A percentile compares a stretch with the other conserved stretches of the same genome.
phyloP scores from a whole-genome alignment of 2,888 invertebrate species.

The Notocelia uddmanniana region DNA sequence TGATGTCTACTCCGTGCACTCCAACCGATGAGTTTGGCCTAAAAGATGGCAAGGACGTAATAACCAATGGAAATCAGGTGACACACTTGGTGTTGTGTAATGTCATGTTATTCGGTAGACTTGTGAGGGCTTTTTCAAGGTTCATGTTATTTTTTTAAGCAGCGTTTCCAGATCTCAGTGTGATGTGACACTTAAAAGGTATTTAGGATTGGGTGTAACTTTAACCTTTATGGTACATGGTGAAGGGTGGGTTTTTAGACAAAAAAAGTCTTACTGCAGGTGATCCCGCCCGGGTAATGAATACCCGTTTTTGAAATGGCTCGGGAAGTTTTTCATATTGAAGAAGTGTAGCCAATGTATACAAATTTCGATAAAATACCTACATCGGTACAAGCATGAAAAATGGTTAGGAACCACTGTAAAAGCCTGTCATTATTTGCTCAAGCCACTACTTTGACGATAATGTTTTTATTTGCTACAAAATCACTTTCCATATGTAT shows the following conservation, averaged over 20 bases:
- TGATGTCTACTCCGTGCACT: neutral
- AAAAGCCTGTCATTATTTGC: neutral
- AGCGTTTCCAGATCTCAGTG: conserved; percentile 8
- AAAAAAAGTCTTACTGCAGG: too few species aligned
- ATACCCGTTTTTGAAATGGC: too few species aligned
- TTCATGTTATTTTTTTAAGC: neutral
- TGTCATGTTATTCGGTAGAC: neutral
- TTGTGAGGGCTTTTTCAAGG: neutral
- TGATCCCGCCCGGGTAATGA: too few species aligned
- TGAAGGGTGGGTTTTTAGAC: too few species aligned
- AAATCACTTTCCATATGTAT: neutral
- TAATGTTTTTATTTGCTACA: neutral
- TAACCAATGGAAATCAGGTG: conserved; percentile 11
- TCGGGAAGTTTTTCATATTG: too few species aligned
- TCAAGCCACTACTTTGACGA: too few species aligned
- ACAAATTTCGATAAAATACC: too few species aligned
- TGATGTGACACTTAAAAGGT: too few species aligned
- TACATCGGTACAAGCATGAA: too few species aligned
- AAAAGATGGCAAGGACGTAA: conserved; percentile 6
- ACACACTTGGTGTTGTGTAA: conserved; percentile 4
- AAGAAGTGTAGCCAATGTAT: neutral
- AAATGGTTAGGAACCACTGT: neutral
- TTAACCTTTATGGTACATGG: too few species aligned
- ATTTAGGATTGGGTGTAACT: too few species aligned
- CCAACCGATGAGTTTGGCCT: conserved; percentile 5